These are phyloP conservation scores for Phanerotoma sp. DNA, from an alignment of 2,888 invertebrate genomes.

Conservation along the genomic window DNA sequence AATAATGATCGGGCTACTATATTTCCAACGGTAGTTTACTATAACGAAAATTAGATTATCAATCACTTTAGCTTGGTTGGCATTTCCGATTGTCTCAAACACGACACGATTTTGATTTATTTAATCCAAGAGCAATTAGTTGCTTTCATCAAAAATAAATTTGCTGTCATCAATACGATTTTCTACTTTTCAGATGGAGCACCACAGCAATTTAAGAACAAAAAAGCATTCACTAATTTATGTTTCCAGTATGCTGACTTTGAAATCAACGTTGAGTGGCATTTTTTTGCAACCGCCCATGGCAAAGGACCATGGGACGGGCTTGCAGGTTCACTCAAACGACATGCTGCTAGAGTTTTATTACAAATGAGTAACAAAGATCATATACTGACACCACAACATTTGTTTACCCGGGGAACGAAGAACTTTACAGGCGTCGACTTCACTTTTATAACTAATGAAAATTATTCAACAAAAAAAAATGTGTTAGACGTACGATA, in stretches of 20 bases:
- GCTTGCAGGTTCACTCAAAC: not conserved
- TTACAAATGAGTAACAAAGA: not conserved
- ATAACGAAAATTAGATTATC: not conserved
- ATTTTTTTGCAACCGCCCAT: constrained; percentile 11
- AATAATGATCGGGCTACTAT: constrained; percentile 36
- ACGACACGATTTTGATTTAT: not conserved
- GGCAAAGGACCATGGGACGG: constrained; percentile 6
- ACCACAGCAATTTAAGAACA: constrained; percentile 5
- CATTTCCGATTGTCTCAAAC: not conserved
- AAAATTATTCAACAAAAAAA: not conserved
- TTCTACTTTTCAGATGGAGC: constrained; percentile 2
- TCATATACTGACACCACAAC: too few species aligned
- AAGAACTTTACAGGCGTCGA: too few species aligned
- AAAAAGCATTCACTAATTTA: constrained; percentile 3
- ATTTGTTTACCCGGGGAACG: too few species aligned
- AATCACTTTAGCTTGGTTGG: not conserved
- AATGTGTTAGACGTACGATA: constrained; percentile 4
- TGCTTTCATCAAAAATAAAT: not conserved
- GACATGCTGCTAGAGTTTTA: not conserved
- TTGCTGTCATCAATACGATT: not conserved
- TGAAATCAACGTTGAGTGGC: constrained; percentile 3
- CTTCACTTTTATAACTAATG: too few species aligned
- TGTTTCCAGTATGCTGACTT: constrained; percentile 3
- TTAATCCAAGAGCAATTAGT: not conserved
- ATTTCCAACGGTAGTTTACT: constrained; percentile 30